Evolutionary conservation across 2,113 vertebrate species (phyloP), one percentile per base, ranked within the genome.

Genomic region (Nycticorax nycticorax): DNA sequence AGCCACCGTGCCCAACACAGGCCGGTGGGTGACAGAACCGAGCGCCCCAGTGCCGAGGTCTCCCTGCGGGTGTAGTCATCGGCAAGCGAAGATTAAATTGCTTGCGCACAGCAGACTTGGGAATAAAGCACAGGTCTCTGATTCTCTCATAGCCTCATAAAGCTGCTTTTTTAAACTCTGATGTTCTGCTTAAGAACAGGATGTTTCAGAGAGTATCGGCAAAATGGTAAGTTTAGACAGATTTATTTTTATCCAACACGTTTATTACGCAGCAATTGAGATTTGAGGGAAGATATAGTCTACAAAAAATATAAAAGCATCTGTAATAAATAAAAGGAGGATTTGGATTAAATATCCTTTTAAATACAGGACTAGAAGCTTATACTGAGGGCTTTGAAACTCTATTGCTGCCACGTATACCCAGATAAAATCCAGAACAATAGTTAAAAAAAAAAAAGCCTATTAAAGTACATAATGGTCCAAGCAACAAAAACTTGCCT

Each of bases 241-340:
- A 81, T 95, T 75, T 94, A 84, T 96, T 97, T 97, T 96, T 93
- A 84, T 91, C 81, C 62, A 74, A 32, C 14, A 3, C 1, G 3
- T 85, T 91, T 96, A 74, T 95, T 92, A 94, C 3, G 15, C 30
- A 89, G 60, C 60, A 87, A 0, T 60, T 95, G 80, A 93, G 80
- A 91, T 87, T 57, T 78, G 60, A 81, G 43, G 59, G 62, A 91
- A 92, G 80, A 81, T 87, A 56, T 0, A 1, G 52, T 59, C 96
- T 92, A 63, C 52, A 47, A 78, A 93, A 93, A 57, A 66, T 39
- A 32, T 22, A 88, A 93, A 95, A 89, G 57, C 81, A 72, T 78
- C 60, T 92, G 7, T 85, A 87, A 73, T 72, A 91, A 89, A 73
- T 73, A 62, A 87, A 92, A 72, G 66, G 39, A 91, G 69, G 52